Percentiles rank a stretch among this genome's conserved stretches.
Conservation (phyloP, 1,140 invertebrate species). For the Contarinia nasturtii region DNA sequence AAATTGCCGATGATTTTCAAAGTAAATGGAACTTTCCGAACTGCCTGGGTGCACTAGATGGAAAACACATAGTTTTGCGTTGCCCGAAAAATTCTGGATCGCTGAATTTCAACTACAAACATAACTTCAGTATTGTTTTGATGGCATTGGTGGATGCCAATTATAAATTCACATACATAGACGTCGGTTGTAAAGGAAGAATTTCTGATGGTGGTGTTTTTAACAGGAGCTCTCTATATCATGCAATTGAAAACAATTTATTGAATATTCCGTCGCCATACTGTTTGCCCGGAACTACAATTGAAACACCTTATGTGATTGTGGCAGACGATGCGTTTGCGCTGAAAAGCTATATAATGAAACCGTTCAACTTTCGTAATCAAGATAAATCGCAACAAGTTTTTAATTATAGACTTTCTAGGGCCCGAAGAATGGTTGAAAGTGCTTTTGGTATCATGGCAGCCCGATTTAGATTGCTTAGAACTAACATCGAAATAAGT, state of each 20-base stretch:
- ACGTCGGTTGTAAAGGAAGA: conserved; percentile 16
- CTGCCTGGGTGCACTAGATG: conserved; percentile 7
- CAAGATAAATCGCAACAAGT: conserved; percentile 5
- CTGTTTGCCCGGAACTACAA: conserved; percentile 9
- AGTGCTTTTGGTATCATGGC: conserved; percentile 27
- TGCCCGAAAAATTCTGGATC: conserved; percentile 6
- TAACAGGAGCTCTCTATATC: conserved; percentile 5
- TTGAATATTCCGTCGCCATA: conserved; percentile 8
- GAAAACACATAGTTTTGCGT: conserved; percentile 6
- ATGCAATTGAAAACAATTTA: conserved; percentile 4
- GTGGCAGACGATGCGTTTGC: conserved; percentile 27
- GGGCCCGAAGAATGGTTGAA: conserved; percentile 21
- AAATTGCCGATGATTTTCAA: conserved; percentile 5
- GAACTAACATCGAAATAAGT: conserved; percentile 8
- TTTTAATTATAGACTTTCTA: conserved; percentile 23
- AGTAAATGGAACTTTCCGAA: conserved; percentile 8
- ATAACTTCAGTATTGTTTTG: conserved; percentile 5
- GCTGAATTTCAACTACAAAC: conserved; percentile 9
- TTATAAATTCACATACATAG: conserved; percentile 11
- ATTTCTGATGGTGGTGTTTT: conserved; percentile 18
- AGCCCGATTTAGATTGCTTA: conserved; percentile 17
- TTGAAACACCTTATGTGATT: conserved; percentile 13
- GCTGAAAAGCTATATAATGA: conserved; percentile 16
- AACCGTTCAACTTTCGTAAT: conserved; percentile 12
- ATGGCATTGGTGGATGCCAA: conserved; percentile 8